Evolutionary conservation across 1,140 invertebrate species (phyloP).

Genomic region (Caenorhabditis inopinata): DNA sequence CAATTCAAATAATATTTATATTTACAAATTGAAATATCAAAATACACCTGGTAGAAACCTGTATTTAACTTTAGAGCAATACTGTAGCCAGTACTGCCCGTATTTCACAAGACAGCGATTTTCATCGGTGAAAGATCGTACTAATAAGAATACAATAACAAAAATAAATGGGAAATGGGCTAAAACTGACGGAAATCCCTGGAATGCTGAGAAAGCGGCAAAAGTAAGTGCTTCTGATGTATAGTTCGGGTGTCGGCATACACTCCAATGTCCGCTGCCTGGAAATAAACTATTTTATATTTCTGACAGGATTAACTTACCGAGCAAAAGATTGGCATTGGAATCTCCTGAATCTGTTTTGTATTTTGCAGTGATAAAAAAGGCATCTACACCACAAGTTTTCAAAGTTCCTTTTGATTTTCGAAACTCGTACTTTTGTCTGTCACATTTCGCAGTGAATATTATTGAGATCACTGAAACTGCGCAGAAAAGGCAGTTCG

Average conservation of each 20-base stretch:
- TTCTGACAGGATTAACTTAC: neutral
- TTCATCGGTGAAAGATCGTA: conserved; percentile 25
- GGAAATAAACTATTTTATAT: neutral
- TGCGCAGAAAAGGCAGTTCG: neutral
- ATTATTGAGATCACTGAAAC: neutral
- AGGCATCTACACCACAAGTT: conserved; percentile 20
- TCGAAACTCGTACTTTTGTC: conserved; percentile 35
- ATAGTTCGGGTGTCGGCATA: conserved; percentile 38
- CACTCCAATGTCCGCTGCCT: conserved; percentile 31
- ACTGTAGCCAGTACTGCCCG: conserved; percentile 33
- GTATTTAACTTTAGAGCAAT: conserved; percentile 22
- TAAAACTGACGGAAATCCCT: conserved; percentile 8
- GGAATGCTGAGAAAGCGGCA: neutral
- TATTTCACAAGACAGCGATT: conserved; percentile 34
- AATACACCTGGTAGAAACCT: conserved; percentile 26
- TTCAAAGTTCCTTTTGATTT: conserved; percentile 30
- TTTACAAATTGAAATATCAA: neutral
- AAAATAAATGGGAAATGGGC: conserved; percentile 21
- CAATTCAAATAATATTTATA: neutral
- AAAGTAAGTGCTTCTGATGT: conserved; percentile 5
- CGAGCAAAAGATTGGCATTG: conserved; percentile 2
- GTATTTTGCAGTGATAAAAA: conserved; percentile 34
- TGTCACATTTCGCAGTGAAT: neutral
- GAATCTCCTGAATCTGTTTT: conserved; percentile 15
- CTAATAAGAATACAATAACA: neutral